These are phyloP conservation scores for Clistopyga incitator DNA, from an alignment of 2,888 invertebrate species.

Conservation along the genomic window DNA sequence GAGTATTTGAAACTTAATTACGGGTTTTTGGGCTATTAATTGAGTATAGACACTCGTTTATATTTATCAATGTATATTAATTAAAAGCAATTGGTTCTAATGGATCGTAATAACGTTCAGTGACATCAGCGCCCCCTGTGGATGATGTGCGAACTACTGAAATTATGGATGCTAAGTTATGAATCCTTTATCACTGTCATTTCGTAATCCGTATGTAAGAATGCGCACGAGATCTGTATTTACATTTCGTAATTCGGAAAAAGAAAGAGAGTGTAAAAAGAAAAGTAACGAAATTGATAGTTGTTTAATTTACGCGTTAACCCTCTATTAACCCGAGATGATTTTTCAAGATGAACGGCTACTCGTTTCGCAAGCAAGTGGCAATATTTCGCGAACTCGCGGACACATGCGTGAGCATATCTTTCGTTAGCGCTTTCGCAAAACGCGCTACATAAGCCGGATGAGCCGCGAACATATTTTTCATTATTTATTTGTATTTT, in stretches of 20 bases:
- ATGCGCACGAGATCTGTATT: slow-evolving; percentile 38
- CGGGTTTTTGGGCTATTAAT: too few relatives aligned
- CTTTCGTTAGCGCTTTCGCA: slow-evolving; percentile 43
- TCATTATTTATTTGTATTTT: slow-evolving; percentile 45
- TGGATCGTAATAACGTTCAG: too few relatives aligned
- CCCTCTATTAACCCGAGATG: slow-evolving; percentile 55
- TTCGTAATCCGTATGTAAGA: too few relatives aligned
- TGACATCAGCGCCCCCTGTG: too few relatives aligned
- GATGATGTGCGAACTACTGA: too few relatives aligned
- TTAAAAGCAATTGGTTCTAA: too few relatives aligned
- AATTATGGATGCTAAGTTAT: too few relatives aligned
- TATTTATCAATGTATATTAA: too few relatives aligned
- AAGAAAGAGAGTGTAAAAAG: slow-evolving; percentile 2
- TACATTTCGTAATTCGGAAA: slow-evolving; percentile 44
- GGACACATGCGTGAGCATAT: slow-evolving; percentile 31
- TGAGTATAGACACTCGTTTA: too few relatives aligned
- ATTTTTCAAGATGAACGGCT: slow-evolving; percentile 64
- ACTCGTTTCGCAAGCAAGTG: slow-evolving; percentile 66
- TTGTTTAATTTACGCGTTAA: slow-evolving; percentile 63
- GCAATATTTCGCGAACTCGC: slow-evolving; percentile 68
- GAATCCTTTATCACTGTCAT: too few relatives aligned
- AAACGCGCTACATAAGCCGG: slow-evolving; percentile 54
- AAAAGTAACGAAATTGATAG: slow-evolving; percentile 3
- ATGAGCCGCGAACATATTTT: slow-evolving; percentile 56
- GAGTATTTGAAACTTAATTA: too few relatives aligned